Percentiles rank a stretch among this genome's conserved stretches.
phyloP scores from a whole-genome alignment of 2,888 invertebrate genomes.

The Rhingia campestris region DNA sequence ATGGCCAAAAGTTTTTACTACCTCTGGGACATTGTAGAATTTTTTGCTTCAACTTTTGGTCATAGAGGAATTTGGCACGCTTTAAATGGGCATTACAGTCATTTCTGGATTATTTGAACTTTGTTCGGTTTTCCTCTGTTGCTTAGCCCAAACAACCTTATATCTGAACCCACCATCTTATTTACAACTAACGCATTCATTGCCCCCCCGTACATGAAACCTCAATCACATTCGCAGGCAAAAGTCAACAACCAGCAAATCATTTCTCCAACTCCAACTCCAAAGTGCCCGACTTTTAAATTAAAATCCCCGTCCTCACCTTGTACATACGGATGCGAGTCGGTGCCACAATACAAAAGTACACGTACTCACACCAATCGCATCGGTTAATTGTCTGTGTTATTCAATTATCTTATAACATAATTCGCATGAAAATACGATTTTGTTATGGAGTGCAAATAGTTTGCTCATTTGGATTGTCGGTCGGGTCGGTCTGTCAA shows the following conservation, averaged over 20 bases:
- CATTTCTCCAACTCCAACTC: conserved; percentile 36
- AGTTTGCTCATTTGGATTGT: conserved; percentile 41
- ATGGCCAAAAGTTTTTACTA: no score
- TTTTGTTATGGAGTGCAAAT: conserved; percentile 60
- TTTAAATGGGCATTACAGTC: no score
- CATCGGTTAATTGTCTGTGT: conserved; percentile 41
- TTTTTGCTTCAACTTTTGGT: no score
- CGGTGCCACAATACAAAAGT: not conserved
- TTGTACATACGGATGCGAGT: not conserved
- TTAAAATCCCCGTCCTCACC: conserved; percentile 19
- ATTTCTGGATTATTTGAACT: no score
- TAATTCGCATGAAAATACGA: conserved; percentile 61
- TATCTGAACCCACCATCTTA: not conserved
- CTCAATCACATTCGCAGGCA: conserved; percentile 21
- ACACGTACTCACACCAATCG: conserved; percentile 2
- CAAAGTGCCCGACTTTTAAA: conserved; percentile 11
- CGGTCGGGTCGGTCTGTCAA: conserved; percentile 45
- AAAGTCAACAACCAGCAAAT: conserved; percentile 62
- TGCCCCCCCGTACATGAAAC: conserved; percentile 15
- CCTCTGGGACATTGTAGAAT: no score
- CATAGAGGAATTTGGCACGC: no score
- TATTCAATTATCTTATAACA: conserved; percentile 45
- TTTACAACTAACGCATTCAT: not conserved
- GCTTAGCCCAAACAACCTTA: no score
- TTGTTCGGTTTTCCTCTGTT: no score